Percentiles rank a stretch among this genome's conserved stretches.
Conservation (phyloP, 2,797 vertebrate genomes). For the Takifugu rubripes region DNA sequence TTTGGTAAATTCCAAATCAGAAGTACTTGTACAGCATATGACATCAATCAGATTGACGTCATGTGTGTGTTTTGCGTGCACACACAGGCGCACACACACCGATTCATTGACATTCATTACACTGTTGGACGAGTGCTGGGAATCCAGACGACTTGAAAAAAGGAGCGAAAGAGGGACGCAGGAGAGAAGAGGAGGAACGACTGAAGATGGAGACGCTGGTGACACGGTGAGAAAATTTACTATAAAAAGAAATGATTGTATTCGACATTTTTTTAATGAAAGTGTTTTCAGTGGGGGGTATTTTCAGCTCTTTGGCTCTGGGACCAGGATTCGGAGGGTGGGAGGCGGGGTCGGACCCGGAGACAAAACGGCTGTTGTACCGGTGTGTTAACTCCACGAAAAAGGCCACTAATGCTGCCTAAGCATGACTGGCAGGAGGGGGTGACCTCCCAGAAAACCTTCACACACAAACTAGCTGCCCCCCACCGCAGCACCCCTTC, state of each 20-base stretch:
- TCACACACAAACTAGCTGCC: slow-evolving; percentile 22
- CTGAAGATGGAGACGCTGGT: slow-evolving; percentile 9
- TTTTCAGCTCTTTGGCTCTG: slow-evolving; percentile 41
- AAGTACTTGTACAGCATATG: background rate
- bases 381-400: slow-evolving; percentile 68
- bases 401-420: slow-evolving; percentile 71
- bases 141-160: slow-evolving; percentile 29
- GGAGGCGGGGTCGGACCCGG: slow-evolving; percentile 44
- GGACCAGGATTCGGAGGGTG: slow-evolving; percentile 36
- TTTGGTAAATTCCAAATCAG: too few species aligned
- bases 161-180: background rate
- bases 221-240: slow-evolving; percentile 3
- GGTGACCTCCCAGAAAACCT: slow-evolving; percentile 51
- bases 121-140: slow-evolving; percentile 36
- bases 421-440: slow-evolving; percentile 78
- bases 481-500: slow-evolving; percentile 14
- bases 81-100: slow-evolving; percentile 15
- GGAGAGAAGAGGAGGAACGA: slow-evolving; percentile 1
- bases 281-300: slow-evolving; percentile 32
- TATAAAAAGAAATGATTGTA: slow-evolving; percentile 26
- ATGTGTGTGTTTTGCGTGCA: background rate
- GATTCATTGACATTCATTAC: slow-evolving; percentile 50
- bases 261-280: slow-evolving; percentile 17
- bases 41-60: background rate
- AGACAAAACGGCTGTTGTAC: slow-evolving; percentile 73